phyloP scores from a whole-genome alignment of 2,888 invertebrate genomes.

The Drosophila barbarae region DNA sequence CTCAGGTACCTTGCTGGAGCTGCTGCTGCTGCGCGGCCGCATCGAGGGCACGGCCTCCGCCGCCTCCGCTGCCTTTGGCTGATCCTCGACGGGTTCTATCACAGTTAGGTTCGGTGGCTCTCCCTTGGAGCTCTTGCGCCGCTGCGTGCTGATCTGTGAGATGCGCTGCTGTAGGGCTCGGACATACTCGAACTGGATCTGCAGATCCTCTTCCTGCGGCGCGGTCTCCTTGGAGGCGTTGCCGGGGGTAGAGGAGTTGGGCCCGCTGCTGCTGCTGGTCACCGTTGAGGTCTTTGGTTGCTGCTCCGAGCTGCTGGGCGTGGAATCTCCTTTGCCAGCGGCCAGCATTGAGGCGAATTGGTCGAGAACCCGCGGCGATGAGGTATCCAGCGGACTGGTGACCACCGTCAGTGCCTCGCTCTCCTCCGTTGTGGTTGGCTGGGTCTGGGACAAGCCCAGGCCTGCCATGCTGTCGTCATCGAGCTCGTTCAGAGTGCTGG shows the following conservation, averaged over 20 bases:
- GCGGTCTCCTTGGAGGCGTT: conserved; percentile 46
- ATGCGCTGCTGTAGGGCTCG: conserved; percentile 84
- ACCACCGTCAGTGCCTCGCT: conserved; percentile 82
- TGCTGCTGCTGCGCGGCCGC: conserved; percentile 53
- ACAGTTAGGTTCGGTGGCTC: conserved; percentile 72
- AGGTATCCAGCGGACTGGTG: conserved; percentile 81
- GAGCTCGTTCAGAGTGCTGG: conserved; percentile 78
- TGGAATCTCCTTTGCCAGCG: conserved; percentile 60
- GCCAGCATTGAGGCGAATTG: conserved; percentile 57
- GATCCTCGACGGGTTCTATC: conserved; percentile 71
- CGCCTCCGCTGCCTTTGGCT: conserved; percentile 23
- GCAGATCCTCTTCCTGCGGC: conserved; percentile 45
- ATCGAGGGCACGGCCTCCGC: conserved; percentile 25
- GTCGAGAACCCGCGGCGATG: conserved; percentile 70
- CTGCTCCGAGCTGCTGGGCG: conserved; percentile 77
- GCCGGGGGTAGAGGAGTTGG: conserved; percentile 46
- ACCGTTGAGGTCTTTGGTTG: conserved; percentile 76
- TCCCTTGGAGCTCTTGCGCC: conserved; percentile 81
- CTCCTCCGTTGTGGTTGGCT: conserved; percentile 82
- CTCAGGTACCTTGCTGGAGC: conserved; percentile 76
- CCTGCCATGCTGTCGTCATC: conserved; percentile 83
- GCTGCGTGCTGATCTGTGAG: conserved; percentile 84
- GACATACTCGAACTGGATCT: conserved; percentile 81
- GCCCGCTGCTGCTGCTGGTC: conserved; percentile 54
- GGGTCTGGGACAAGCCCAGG: conserved; percentile 77